These are phyloP conservation scores for Euplagia quadripunctaria DNA, from an alignment of 2,888 invertebrate species.

Conservation along the genomic window DNA sequence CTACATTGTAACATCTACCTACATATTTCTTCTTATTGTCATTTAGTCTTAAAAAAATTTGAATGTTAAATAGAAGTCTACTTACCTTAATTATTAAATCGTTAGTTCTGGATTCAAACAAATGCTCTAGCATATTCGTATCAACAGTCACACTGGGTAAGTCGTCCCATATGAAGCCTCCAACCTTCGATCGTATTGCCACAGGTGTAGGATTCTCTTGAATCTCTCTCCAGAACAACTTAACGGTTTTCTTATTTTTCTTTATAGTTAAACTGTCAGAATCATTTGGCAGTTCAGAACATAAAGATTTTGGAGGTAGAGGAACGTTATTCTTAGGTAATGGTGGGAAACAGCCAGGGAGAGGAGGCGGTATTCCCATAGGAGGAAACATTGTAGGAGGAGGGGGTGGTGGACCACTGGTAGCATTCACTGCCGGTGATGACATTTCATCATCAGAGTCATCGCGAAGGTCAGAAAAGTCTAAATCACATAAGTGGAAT, in stretches of 20 bases:
- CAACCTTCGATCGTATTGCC: slow-evolving; percentile 86
- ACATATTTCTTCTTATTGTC: no score
- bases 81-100: slow-evolving; percentile 95
- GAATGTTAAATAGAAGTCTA: neutral
- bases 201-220: slow-evolving; percentile 90
- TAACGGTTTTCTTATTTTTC: slow-evolving; percentile 98
- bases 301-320: slow-evolving; percentile 69
- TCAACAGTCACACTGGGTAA: slow-evolving; percentile 94
- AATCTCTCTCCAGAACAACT: slow-evolving; percentile 99
- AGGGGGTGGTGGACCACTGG: slow-evolving; percentile 93
- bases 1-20: no score
- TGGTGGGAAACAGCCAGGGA: slow-evolving; percentile 82
- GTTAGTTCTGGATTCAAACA: slow-evolving; percentile 98
- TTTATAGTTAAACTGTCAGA: slow-evolving; percentile 87
- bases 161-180: slow-evolving; percentile 96
- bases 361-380: slow-evolving; percentile 79
- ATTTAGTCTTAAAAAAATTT: neutral
- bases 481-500: slow-evolving; percentile 96
- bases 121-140: slow-evolving; percentile 96
- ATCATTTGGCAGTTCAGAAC: slow-evolving; percentile 75
- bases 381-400: slow-evolving; percentile 90
- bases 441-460: slow-evolving; percentile 95
- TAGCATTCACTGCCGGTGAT: slow-evolving; percentile 89
- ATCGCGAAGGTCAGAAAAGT: slow-evolving; percentile 96
- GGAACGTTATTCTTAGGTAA: slow-evolving; percentile 78